phyloP scores from a whole-genome alignment of 2,113 vertebrate genomes.

The Sclerurus mexicanus region DNA sequence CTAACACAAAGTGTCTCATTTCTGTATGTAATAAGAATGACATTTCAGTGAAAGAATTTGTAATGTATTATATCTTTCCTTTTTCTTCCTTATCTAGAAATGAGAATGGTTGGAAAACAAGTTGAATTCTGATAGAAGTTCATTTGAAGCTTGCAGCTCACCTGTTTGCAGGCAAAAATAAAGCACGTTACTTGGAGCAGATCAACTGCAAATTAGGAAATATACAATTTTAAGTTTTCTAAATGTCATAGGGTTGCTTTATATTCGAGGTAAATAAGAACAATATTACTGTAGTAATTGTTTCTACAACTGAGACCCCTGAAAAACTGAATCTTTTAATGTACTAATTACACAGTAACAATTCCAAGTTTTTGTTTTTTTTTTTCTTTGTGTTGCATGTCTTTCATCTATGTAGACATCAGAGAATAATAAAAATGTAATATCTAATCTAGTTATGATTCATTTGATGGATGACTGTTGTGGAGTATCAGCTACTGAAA shows the following conservation, averaged over 20 bases:
- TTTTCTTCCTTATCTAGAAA: neutral
- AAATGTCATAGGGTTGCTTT: neutral
- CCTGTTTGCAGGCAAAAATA: neutral
- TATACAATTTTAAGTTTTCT: neutral
- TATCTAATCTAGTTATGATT: neutral
- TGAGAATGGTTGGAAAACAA: neutral
- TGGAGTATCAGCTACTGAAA: neutral
- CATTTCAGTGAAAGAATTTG: neutral
- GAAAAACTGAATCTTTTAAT: neutral
- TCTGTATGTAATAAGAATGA: neutral
- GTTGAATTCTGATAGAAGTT: neutral
- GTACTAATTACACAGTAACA: neutral
- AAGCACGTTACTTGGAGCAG: neutral
- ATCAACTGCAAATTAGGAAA: neutral
- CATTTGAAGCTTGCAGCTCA: neutral
- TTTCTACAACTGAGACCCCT: neutral
- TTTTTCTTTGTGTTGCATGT: neutral
- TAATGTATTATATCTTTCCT: neutral
- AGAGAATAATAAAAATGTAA: neutral
- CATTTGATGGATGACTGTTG: neutral
- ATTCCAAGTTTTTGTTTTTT: neutral
- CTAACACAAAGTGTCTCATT: neutral
- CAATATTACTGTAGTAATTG: neutral
- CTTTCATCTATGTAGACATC: neutral
- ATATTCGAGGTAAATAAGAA: neutral